A percentile compares a stretch with the other conserved stretches of the same genome.
phyloP scores from a whole-genome alignment of 2,888 invertebrate genomes.

The Aspidiotus rigidus region DNA sequence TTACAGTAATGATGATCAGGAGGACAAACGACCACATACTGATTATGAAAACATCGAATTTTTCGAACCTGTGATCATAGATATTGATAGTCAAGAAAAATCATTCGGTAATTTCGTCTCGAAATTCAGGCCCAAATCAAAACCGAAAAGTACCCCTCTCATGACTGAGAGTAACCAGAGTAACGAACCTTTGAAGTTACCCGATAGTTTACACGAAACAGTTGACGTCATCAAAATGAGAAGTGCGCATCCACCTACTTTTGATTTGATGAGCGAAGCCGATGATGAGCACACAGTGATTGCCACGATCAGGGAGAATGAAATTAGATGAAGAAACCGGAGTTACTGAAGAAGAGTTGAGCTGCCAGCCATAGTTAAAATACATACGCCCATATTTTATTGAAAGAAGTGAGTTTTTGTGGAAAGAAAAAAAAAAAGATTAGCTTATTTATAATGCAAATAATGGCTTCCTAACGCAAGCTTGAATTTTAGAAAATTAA shows the following conservation, averaged over 20 bases:
- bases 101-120: neutral
- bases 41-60: constrained; percentile 29
- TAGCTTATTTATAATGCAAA: too few species aligned
- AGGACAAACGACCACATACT: neutral
- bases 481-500: too few species aligned
- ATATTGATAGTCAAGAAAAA: constrained; percentile 20
- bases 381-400: too few species aligned
- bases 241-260: constrained; percentile 32
- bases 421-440: too few species aligned
- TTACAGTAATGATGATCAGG: neutral
- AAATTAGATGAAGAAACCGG: constrained; percentile 1
- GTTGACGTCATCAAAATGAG: constrained; percentile 30
- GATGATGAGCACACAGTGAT: neutral
- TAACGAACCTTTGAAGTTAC: constrained; percentile 24
- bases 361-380: too few species aligned
- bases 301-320: neutral
- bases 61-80: constrained; percentile 34
- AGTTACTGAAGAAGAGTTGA: too few species aligned
- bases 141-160: constrained; percentile 1
- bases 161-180: neutral
- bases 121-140: neutral
- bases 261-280: constrained; percentile 27
- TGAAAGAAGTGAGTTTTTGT: too few species aligned
- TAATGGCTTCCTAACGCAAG: too few species aligned
- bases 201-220: constrained; percentile 33